Evolutionary conservation across 2,797 vertebrate species (phyloP).

Genomic region (Capromys pilorides): DNA sequence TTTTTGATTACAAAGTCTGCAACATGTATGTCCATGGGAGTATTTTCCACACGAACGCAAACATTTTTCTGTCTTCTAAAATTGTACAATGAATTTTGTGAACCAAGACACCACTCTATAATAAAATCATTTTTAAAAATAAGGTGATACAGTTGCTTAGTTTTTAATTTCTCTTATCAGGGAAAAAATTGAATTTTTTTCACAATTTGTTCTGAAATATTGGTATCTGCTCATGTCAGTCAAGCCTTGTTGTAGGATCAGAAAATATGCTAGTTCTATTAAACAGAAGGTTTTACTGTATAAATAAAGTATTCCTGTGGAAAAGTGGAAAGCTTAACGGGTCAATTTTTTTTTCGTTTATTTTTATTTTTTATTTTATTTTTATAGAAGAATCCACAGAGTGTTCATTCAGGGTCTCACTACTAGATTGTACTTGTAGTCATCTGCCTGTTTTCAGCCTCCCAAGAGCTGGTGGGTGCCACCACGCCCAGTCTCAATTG

Average conservation of each 20-base stretch:
- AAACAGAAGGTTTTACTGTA: not conserved
- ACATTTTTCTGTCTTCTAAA: not conserved
- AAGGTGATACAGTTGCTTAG: not conserved
- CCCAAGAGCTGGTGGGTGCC: too few relatives aligned
- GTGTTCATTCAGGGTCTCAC: too few relatives aligned
- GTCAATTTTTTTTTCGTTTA: too few relatives aligned
- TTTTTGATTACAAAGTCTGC: not conserved
- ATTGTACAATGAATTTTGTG: not conserved
- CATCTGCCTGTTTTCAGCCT: too few relatives aligned
- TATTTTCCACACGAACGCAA: not conserved
- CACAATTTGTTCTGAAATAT: not conserved
- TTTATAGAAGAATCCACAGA: too few relatives aligned
- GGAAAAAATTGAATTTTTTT: not conserved
- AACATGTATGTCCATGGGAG: not conserved
- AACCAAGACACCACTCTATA: not conserved
- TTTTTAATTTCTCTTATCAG: conserved; percentile 21
- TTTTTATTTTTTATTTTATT: too few relatives aligned
- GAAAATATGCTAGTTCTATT: not conserved
- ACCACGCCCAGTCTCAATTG: too few relatives aligned
- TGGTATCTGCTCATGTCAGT: not conserved
- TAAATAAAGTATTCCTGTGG: not conserved
- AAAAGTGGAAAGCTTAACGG: not conserved
- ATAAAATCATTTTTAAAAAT: not conserved
- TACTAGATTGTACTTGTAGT: too few relatives aligned
- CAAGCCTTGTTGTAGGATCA: not conserved